phyloP scores from a whole-genome alignment of 2,888 invertebrate species.

The Nemoura dubitans region DNA sequence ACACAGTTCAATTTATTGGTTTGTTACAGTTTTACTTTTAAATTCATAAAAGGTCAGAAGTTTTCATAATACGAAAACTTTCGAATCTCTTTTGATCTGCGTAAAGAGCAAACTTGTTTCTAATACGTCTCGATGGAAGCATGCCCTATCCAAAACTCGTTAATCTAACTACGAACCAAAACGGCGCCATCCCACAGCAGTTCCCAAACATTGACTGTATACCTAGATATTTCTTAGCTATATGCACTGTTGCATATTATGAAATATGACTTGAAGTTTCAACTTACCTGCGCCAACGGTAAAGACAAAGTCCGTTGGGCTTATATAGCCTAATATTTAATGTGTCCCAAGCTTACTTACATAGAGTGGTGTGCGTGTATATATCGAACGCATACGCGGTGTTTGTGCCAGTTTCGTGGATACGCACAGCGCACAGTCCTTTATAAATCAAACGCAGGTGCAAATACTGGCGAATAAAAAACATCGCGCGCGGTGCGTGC shows the following conservation, averaged over 20 bases:
- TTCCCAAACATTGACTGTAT: not conserved
- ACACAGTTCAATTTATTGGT: not conserved
- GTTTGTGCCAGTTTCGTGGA: not conserved
- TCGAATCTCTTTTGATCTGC: constrained; percentile 1
- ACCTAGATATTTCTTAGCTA: not conserved
- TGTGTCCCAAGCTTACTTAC: not conserved
- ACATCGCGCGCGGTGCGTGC: not conserved
- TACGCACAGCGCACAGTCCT: not conserved
- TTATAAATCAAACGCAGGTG: not conserved
- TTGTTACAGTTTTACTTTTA: not conserved
- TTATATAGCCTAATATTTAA: constrained; percentile 7
- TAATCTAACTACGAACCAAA: not conserved
- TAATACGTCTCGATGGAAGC: not conserved
- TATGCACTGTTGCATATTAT: not conserved
- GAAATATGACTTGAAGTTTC: not conserved
- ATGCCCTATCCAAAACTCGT: not conserved
- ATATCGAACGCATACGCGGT: not conserved
- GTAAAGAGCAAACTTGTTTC: not conserved
- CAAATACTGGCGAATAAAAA: not conserved
- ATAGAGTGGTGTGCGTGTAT: not conserved
- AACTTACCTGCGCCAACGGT: not conserved
- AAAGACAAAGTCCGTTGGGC: not conserved
- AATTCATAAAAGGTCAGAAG: too few relatives aligned
- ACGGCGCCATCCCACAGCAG: not conserved
- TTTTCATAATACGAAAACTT: not conserved